These are phyloP conservation scores for Lophura nycthemera DNA, from an alignment of 2,113 vertebrate species.

Conservation along the genomic window DNA sequence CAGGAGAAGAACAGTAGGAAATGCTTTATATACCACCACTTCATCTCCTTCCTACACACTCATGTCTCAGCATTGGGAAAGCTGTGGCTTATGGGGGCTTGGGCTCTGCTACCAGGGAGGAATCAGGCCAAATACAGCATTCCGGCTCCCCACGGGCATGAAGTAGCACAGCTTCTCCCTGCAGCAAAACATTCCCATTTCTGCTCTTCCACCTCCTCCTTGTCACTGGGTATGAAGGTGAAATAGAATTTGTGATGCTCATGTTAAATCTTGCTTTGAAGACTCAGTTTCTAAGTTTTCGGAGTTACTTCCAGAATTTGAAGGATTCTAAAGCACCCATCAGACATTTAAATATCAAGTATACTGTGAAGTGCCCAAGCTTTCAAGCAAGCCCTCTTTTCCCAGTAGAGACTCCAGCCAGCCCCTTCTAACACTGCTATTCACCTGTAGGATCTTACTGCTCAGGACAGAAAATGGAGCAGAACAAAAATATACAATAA, in stretches of 20 bases:
- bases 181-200: neutral
- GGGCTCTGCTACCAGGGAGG: accelerated
- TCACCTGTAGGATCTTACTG: neutral
- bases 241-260: neutral
- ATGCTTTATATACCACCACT: neutral
- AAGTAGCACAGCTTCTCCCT: neutral
- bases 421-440: neutral
- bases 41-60: neutral
- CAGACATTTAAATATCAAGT: neutral
- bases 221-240: neutral
- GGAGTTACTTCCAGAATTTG: neutral
- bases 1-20: neutral
- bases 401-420: neutral
- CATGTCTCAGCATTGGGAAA: neutral
- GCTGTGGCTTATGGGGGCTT: neutral
- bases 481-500: neutral
- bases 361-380: neutral
- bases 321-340: constrained; percentile 1
- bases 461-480: neutral
- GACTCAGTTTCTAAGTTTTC: neutral
- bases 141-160: neutral
- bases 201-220: neutral
- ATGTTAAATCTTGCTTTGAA: neutral
- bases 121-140: neutral
- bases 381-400: neutral